These are phyloP conservation scores for Hypercompe scribonia DNA, from an alignment of 2,888 invertebrate species.

Conservation along the genomic window DNA sequence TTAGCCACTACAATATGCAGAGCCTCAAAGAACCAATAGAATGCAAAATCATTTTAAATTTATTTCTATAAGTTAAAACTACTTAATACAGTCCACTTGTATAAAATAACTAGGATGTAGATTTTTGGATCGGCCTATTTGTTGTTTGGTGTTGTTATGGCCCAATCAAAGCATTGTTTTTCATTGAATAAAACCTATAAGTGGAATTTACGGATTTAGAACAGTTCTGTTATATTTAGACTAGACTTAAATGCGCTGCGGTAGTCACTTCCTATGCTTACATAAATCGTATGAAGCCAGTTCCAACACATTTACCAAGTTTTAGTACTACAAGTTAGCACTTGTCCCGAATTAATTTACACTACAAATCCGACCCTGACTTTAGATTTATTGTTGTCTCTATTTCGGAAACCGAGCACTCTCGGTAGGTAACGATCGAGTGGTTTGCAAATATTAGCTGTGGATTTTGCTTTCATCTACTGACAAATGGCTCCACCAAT, in stretches of 20 bases:
- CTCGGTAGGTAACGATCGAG: conserved; percentile 58
- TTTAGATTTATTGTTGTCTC: conserved; percentile 55
- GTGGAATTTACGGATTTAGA: conserved; percentile 19
- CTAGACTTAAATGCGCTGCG: conserved; percentile 36
- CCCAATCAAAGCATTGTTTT: not conserved
- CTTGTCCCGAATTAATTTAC: conserved; percentile 49
- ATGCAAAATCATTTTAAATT: not conserved
- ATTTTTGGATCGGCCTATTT: not conserved
- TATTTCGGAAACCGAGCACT: conserved; percentile 49
- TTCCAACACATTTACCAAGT: conserved; percentile 35
- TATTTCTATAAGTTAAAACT: not conserved
- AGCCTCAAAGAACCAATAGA: not conserved
- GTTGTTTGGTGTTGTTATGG: not conserved
- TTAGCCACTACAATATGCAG: too few species aligned
- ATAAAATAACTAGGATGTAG: not conserved
- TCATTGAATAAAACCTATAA: conserved; percentile 23
- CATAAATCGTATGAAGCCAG: conserved; percentile 46
- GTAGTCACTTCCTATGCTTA: conserved; percentile 36
- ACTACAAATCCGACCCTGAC: conserved; percentile 48
- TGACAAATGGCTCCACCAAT: conserved; percentile 60
- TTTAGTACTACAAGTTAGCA: conserved; percentile 47
- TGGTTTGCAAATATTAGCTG: conserved; percentile 64
- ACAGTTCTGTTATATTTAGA: conserved; percentile 30
- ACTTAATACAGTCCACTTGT: not conserved
- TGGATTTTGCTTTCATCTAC: conserved; percentile 60